These are phyloP conservation scores for Anguilla anguilla DNA, from an alignment of 2,797 vertebrate genomes.

Conservation along the genomic window DNA sequence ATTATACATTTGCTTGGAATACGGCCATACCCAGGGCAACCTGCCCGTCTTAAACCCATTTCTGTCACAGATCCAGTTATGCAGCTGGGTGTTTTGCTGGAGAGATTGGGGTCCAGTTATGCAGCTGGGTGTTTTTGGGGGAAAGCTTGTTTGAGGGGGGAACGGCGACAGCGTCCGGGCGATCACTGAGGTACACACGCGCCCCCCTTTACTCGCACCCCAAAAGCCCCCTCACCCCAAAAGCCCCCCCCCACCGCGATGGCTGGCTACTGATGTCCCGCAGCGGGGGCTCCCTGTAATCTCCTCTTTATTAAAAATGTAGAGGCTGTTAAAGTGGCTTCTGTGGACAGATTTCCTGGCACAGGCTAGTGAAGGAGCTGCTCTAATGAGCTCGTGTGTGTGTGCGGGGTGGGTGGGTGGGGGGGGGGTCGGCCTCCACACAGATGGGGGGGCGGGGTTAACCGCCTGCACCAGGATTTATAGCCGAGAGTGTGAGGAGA, in stretches of 20 bases:
- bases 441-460: not conserved
- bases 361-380: not conserved
- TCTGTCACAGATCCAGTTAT: not conserved
- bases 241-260: not conserved
- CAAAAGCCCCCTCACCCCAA: not conserved
- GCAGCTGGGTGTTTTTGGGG: no score
- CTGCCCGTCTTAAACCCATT: not conserved
- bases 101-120: no score
- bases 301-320: slow-evolving; percentile 1
- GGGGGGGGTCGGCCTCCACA: not conserved
- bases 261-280: not conserved
- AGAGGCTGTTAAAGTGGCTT: not conserved
- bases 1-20: not conserved
- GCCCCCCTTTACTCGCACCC: no score
- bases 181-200: not conserved
- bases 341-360: not conserved
- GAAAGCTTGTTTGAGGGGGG: not conserved
- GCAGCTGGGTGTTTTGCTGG: no score
- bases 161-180: not conserved
- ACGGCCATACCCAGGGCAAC: not conserved
- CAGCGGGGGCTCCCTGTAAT: not conserved
- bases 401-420: not conserved
- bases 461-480: not conserved
- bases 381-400: not conserved
- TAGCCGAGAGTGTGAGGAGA: not conserved